Conservation (phyloP, 2,797 vertebrate species). For the Coccyzus lansbergi region DNA sequence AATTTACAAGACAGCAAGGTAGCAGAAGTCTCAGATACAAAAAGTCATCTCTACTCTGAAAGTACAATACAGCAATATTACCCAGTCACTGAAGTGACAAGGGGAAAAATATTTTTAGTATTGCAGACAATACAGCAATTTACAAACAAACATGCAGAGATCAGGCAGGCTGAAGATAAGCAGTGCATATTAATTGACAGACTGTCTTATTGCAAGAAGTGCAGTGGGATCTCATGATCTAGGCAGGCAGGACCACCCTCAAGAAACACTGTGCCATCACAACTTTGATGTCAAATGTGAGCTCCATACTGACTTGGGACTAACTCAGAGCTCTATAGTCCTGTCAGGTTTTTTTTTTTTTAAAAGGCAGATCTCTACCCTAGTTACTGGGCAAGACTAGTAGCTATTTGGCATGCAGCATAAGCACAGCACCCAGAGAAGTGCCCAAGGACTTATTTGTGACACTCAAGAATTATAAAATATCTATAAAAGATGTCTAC, state of each 20-base stretch:
- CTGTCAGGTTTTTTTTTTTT: no score
- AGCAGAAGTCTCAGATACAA: neutral
- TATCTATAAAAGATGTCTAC: constrained; percentile 45
- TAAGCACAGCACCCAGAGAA: neutral
- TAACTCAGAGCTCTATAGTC: neutral
- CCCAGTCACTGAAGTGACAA: neutral
- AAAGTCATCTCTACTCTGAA: neutral
- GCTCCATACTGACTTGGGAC: neutral
- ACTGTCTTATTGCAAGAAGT: neutral
- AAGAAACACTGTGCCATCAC: neutral
- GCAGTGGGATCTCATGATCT: neutral
- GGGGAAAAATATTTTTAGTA: neutral
- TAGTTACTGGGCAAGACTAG: neutral
- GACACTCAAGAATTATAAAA: neutral
- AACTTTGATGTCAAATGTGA: rapidly evolving
- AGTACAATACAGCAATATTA: neutral
- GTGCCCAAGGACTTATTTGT: neutral
- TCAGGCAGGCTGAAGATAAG: neutral
- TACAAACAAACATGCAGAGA: neutral
- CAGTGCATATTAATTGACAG: neutral
- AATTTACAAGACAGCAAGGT: neutral
- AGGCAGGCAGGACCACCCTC: neutral
- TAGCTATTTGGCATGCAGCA: neutral
- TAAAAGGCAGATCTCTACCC: neutral
- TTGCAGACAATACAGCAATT: neutral